Percentiles rank a stretch among this genome's conserved stretches.
Evolutionary conservation across 2,113 vertebrate genomes (phyloP).

Genomic region (Cettia cetti): DNA sequence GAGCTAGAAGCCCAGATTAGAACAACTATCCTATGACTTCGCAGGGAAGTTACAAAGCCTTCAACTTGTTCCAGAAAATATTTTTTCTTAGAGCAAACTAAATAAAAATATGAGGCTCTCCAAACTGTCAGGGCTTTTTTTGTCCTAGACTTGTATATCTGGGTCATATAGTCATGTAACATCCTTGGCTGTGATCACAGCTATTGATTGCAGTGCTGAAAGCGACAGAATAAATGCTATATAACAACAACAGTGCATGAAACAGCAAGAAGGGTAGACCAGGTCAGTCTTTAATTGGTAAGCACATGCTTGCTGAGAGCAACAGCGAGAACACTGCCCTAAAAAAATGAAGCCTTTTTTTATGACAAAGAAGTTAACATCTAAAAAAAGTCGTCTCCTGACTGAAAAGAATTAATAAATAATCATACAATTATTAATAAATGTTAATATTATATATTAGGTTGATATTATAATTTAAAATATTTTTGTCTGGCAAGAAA

Average conservation of each 20-base stretch:
- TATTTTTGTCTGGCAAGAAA: not conserved
- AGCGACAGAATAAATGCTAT: not conserved
- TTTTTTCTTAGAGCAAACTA: not conserved
- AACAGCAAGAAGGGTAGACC: not conserved
- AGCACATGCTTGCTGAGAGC: not conserved
- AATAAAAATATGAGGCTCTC: not conserved
- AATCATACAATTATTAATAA: not conserved
- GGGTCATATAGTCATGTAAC: conserved; percentile 9
- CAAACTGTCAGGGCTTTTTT: not conserved
- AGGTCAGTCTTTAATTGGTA: not conserved
- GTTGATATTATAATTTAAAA: not conserved
- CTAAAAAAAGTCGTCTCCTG: not conserved
- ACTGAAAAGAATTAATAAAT: not conserved
- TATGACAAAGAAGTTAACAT: not conserved
- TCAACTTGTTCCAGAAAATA: not conserved
- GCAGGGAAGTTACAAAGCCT: not conserved
- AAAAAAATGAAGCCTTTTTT: not conserved
- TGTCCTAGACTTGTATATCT: not conserved
- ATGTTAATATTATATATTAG: not conserved
- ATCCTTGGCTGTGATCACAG: conserved; percentile 29
- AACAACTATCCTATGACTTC: not conserved
- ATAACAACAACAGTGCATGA: not conserved
- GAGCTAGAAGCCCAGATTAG: not conserved
- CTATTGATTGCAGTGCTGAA: conserved; percentile 38
- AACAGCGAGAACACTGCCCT: not conserved